phyloP scores from a whole-genome alignment of 23 tunicate species.

The Botrylloides violaceus region DNA sequence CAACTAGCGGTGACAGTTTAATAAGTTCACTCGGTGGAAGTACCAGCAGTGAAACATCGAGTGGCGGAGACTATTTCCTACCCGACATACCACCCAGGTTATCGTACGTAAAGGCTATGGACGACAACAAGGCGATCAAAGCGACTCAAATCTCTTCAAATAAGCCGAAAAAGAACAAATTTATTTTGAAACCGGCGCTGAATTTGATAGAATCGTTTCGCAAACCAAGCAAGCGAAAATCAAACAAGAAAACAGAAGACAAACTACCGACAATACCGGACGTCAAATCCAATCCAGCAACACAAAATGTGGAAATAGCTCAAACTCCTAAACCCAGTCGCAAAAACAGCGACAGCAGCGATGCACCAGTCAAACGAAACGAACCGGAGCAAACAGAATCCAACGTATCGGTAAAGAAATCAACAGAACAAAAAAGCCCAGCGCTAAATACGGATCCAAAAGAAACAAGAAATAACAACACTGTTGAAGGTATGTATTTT shows the following conservation, averaged over 20 bases:
- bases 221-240: constrained; percentile 28
- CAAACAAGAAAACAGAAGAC: background rate
- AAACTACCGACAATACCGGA: constrained; percentile 1
- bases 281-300: background rate
- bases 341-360: no score
- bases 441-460: no score
- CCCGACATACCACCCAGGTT: constrained; percentile 1
- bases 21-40: constrained; percentile 68
- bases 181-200: constrained; percentile 45
- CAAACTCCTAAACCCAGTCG: background rate
- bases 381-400: no score
- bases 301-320: constrained; percentile 7
- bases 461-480: background rate
- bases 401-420: no score
- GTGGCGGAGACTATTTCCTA: constrained; percentile 48
- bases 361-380: background rate
- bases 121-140: constrained; percentile 10
- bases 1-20: constrained; percentile 84
- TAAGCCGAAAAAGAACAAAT: constrained; percentile 23
- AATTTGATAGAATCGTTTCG: constrained; percentile 58
- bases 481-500: background rate
- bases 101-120: background rate
- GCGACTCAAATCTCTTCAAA: constrained; percentile 3
- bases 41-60: constrained; percentile 75
- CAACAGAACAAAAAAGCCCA: no score